A percentile compares a stretch with the other conserved stretches of the same genome.
phyloP scores from a whole-genome alignment of 2,888 invertebrate species.

The Agonopterix arenella region DNA sequence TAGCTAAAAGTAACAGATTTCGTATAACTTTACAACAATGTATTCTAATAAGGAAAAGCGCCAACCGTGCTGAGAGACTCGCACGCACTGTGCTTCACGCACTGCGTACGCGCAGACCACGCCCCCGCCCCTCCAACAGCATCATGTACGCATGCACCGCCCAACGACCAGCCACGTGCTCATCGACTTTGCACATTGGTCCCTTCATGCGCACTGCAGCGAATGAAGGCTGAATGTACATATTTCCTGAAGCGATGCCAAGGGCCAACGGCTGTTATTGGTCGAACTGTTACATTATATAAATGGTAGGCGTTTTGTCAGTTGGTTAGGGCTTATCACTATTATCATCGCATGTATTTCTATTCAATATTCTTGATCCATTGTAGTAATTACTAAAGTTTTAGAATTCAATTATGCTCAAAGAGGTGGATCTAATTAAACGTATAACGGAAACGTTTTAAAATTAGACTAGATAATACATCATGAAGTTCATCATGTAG shows the following conservation, averaged over 20 bases:
- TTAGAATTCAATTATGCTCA: too few relatives aligned
- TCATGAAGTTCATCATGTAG: too few relatives aligned
- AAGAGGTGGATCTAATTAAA: too few relatives aligned
- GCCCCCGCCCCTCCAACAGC: conserved; percentile 40
- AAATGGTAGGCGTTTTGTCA: too few relatives aligned
- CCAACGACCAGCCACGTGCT: conserved; percentile 40
- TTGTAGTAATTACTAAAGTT: too few relatives aligned
- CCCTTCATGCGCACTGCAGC: conserved; percentile 47
- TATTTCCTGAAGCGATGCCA: conserved; percentile 51
- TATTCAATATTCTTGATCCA: too few relatives aligned
- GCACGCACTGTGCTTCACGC: conserved; percentile 61
- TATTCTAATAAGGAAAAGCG: conserved; percentile 17
- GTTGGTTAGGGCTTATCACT: too few relatives aligned
- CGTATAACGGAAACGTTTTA: too few relatives aligned
- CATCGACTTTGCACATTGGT: conserved; percentile 55
- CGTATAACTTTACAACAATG: too few relatives aligned
- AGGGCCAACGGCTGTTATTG: conserved; percentile 39
- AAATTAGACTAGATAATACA: too few relatives aligned
- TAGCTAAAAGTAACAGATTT: too few relatives aligned
- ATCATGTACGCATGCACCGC: conserved; percentile 37
- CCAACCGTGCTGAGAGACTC: conserved; percentile 37
- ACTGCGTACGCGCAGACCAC: conserved; percentile 60
- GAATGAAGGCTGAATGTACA: conserved; percentile 45
- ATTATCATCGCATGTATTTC: too few relatives aligned
- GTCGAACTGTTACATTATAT: conserved; percentile 16